A percentile compares a stretch with the other conserved stretches of the same genome.
Conservation (phyloP, 2,797 vertebrate species). For the Pangasius krempfi region DNA sequence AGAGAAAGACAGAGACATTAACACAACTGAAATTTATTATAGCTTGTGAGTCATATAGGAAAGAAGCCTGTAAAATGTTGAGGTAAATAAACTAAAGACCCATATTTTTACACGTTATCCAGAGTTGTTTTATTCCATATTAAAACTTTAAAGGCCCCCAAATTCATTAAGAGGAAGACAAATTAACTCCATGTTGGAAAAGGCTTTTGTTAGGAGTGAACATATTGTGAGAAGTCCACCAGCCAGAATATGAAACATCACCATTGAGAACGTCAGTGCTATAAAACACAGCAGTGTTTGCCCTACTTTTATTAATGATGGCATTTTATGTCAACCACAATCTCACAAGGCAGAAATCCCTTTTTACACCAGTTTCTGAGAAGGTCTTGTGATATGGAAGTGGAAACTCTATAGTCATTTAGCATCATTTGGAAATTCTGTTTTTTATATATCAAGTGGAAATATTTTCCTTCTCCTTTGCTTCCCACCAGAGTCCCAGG, state of each 20-base stretch:
- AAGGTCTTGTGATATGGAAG: slow-evolving; percentile 7
- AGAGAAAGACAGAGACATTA: neutral
- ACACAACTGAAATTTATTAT: slow-evolving; percentile 34
- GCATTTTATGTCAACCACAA: slow-evolving; percentile 18
- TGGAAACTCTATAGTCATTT: slow-evolving; percentile 30
- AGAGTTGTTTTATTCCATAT: slow-evolving; percentile 62
- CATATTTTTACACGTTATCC: slow-evolving; percentile 58
- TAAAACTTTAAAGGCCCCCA: slow-evolving; percentile 56
- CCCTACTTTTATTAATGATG: slow-evolving; percentile 17
- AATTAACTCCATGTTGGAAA: slow-evolving; percentile 68
- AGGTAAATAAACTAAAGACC: slow-evolving; percentile 62
- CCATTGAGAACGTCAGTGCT: slow-evolving; percentile 36
- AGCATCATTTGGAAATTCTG: slow-evolving; percentile 15
- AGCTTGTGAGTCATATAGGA: slow-evolving; percentile 45
- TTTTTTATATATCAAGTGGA: slow-evolving; percentile 34
- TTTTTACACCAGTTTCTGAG: slow-evolving; percentile 7
- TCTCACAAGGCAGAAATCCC: neutral
- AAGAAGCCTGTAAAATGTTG: slow-evolving; percentile 54
- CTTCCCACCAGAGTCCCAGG: slow-evolving; percentile 89
- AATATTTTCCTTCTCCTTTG: slow-evolving; percentile 43
- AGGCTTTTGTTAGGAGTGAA: slow-evolving; percentile 48
- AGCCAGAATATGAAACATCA: slow-evolving; percentile 62
- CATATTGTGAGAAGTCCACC: slow-evolving; percentile 57
- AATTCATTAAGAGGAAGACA: slow-evolving; percentile 64
- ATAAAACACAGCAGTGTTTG: slow-evolving; percentile 26